Base-by-base conservation (phyloP, 53 echinoderm and acorn worm genomes). In the Mesocentrotus franciscanus region DNA sequence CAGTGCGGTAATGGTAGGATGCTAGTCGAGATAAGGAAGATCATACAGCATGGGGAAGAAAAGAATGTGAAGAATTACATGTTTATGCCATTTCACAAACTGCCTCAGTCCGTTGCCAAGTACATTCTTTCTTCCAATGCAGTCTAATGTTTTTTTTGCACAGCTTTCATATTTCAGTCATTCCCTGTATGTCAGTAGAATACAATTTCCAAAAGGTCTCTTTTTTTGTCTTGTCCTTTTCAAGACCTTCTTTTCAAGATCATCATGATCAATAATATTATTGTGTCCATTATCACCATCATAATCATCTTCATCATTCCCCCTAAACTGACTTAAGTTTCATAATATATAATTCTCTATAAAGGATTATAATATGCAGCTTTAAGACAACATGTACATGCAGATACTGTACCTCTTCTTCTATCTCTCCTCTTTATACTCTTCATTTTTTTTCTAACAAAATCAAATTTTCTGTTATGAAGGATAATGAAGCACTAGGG, bases 21-120 rank as follows among this genome's bases (percentile, higher is more conserved):
- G 81, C 17, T 10, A 81, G 36, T 42, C 4, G 9, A 81, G 81
- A 81, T 81, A 81, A 81, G 81, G 33, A 81, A 81, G 81, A 81
- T 42, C 81, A 81, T 81, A 20, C 39, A 81, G 81, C 81, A 81
- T 39, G 81, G 81, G 20, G 90, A 30, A 90, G 90, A n/a, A 60
- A 90, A 90, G 90, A 90, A 90, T 90, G 90, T 61, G 59, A 90
- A 61, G 90, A 90, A 90, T 90, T 90, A 61, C 61, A 60, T 90
- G 90, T 90, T 90, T 90, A 90, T 58, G 90, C 90, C 90, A 90
- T 90, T 90, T 90, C 59, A 17, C 18, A 81, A 81, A 81, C 81
- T 81, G 81, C 81, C 42, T 81, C 39, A 16, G 42, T 81, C 81
- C 36, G 20, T 15, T 81, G 81, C 81, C 81, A 81, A 81, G 81